Conservation (phyloP, 2,797 vertebrate species). For the Helarctos malayanus region DNA sequence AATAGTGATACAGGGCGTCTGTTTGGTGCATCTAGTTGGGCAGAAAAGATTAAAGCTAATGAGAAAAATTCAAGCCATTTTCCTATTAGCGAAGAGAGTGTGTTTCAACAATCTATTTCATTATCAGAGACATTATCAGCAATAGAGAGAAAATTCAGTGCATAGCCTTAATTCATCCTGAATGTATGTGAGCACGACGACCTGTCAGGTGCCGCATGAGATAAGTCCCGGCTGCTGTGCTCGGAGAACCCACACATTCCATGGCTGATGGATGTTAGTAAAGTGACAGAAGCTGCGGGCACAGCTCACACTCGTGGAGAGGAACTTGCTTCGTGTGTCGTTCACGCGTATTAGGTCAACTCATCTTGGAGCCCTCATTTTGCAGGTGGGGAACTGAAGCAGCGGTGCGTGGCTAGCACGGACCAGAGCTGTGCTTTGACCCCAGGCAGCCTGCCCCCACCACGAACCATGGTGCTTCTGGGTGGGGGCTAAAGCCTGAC, state of each 20-base stretch:
- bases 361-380: neutral
- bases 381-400: neutral
- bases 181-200: neutral
- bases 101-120: neutral
- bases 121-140: neutral
- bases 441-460: neutral
- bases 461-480: rapidly evolving
- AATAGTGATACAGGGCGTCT: neutral
- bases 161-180: neutral
- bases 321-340: neutral
- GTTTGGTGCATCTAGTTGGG: neutral
- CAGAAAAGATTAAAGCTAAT: neutral
- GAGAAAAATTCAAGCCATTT: neutral
- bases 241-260: neutral
- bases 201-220: rapidly evolving
- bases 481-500: neutral
- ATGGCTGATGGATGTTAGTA: neutral
- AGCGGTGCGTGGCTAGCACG: neutral
- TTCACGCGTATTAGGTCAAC: neutral
- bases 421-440: neutral
- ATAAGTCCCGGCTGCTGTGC: neutral
- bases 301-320: rapidly evolving
- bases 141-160: neutral
- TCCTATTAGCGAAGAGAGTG: neutral
- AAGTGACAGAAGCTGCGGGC: rapidly evolving